Base-by-base conservation (phyloP, 2,888 invertebrate species). In the Euphydryas editha region DNA sequence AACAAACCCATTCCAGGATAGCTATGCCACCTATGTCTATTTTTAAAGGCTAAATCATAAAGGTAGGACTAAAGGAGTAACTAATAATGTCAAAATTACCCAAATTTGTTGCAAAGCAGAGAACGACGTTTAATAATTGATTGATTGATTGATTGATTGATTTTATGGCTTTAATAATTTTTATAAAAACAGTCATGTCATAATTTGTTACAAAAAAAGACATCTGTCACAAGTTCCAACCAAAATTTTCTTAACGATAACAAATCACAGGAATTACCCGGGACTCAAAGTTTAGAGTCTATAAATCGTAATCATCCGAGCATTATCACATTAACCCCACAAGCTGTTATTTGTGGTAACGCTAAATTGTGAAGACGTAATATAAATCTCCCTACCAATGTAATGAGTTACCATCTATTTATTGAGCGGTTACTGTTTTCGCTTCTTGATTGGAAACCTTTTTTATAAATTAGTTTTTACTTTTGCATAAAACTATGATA, bases 241-340 rank as follows among this genome's bases (percentile, higher is more conserved):
- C 0, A 2, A 5, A 51, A 51, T 24, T 44, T 44, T 51, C 24
- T 51, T 51, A 24, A 24, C 49, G 15, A 24, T 13, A 51, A 51
- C 8, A 51, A 51, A 51, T 24, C 6, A 51, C 5, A n/a, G 6
- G 5, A 51, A 51, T 51, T 51, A 7, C 2, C 21, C 21, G 18
- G 6, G 21, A n/a, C 21, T 51, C 20, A 11, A 47, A 47, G 47
- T 51, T 51, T 10, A 1, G 2, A n/a, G 15, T 17, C 30, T 36
- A 47, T 47, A 54, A 54, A 36, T 54, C 30, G 54, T 54, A 54
- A 54, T 54, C 54, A 36, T 51, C 51, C 21, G 21, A 21, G 21
- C 51, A 51, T 54, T 54, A 54, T 36, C 36, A 36, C 17, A 24
- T 51, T 24, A n/a, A 17, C 30, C 17, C 54, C 5, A 15, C 13